Evolutionary conservation across 2,888 invertebrate species (phyloP).

Genomic region (Cloeon dipterum): DNA sequence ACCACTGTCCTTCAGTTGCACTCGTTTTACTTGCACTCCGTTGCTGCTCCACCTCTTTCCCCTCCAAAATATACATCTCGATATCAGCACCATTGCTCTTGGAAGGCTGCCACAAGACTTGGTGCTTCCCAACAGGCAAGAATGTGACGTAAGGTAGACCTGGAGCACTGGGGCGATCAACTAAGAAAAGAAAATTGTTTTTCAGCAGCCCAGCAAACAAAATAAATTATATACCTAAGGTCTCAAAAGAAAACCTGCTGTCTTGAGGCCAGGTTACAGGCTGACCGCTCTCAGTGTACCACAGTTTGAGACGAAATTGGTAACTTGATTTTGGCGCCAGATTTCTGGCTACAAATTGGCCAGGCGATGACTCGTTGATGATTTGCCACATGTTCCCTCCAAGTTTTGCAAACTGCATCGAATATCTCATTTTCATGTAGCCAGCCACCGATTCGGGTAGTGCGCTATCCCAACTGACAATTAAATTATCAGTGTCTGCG

Average conservation of each 20-base stretch:
- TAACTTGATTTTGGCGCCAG: constrained; percentile 56
- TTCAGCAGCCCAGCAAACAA: too few relatives aligned
- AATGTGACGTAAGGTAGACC: constrained; percentile 51
- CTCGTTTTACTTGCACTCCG: constrained; percentile 3
- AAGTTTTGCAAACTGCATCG: constrained; percentile 25
- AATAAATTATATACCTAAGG: constrained; percentile 29
- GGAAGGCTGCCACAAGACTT: constrained; percentile 61
- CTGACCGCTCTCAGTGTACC: constrained; percentile 31
- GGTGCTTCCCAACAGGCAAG: constrained; percentile 45
- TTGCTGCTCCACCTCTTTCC: constrained; percentile 14
- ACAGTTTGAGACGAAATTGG: constrained; percentile 39
- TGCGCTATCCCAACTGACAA: constrained; percentile 44
- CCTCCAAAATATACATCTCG: constrained; percentile 51
- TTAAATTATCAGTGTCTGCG: constrained; percentile 33
- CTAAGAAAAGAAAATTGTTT: too few relatives aligned
- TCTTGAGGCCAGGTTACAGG: constrained; percentile 50
- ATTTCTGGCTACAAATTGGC: constrained; percentile 13
- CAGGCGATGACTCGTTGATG: constrained; percentile 10
- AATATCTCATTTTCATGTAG: too few relatives aligned
- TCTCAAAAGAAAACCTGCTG: constrained; percentile 47
- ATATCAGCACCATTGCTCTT: constrained; percentile 55
- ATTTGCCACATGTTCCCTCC: constrained; percentile 22
- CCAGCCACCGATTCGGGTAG: too few relatives aligned
- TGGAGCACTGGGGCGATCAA: constrained; percentile 58
- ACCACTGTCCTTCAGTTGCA: constrained; percentile 25